A percentile compares a stretch with the other conserved stretches of the same genome.
phyloP scores from a whole-genome alignment of 2,888 invertebrate species.

The Agapostemon virescens region DNA sequence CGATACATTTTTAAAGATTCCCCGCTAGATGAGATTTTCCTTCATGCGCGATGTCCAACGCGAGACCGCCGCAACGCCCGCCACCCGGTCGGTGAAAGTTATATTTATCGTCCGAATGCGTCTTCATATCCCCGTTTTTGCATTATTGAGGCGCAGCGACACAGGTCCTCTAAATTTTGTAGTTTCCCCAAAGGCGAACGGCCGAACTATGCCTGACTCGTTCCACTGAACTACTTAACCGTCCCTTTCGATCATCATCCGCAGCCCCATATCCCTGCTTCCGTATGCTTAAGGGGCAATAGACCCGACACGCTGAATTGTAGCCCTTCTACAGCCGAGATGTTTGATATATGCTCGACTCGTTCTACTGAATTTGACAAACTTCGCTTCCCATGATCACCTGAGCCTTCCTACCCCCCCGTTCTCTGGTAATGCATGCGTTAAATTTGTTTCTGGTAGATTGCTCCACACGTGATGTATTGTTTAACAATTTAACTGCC shows the following conservation, averaged over 20 bases:
- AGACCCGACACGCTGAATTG: slow-evolving; percentile 3
- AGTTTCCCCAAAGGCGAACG: not conserved
- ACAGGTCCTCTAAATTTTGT: not conserved
- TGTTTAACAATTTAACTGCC: too few species aligned
- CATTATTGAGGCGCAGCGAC: not conserved
- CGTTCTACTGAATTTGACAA: not conserved
- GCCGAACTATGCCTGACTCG: not conserved
- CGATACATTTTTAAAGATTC: not conserved
- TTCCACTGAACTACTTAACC: slow-evolving; percentile 1
- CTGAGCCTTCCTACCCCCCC: not conserved
- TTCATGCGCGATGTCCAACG: not conserved
- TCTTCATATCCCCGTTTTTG: not conserved
- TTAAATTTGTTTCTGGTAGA: not conserved
- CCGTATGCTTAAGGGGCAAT: not conserved
- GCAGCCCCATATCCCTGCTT: not conserved
- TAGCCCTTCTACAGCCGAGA: not conserved
- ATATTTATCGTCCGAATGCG: not conserved
- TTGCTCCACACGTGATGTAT: too few species aligned
- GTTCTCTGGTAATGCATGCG: not conserved
- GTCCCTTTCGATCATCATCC: slow-evolving; percentile 1
- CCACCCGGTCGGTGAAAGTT: not conserved
- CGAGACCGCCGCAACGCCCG: not conserved
- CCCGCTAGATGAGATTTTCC: not conserved
- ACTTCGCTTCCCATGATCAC: not conserved
- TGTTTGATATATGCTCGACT: not conserved